Percentiles rank a stretch among this genome's conserved stretches.
Evolutionary conservation across 2,797 vertebrate species (phyloP).

Genomic region (Sebastes vulpes): DNA sequence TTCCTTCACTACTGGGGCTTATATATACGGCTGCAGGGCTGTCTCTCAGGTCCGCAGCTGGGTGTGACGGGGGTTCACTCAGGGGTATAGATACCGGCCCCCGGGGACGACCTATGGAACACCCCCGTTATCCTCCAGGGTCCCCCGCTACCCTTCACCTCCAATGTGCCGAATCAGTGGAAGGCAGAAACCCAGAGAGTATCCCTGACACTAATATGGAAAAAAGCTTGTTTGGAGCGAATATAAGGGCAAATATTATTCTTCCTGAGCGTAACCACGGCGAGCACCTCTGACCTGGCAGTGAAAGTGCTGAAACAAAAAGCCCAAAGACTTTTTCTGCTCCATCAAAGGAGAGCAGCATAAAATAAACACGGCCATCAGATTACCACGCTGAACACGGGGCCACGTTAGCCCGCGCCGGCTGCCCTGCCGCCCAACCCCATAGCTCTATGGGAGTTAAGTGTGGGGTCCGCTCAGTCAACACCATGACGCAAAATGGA

Average conservation of each 20-base stretch:
- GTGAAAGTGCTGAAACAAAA: slow-evolving; percentile 89
- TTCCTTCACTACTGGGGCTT: slow-evolving; percentile 73
- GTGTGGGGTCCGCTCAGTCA: slow-evolving; percentile 91
- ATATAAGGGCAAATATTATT: slow-evolving; percentile 90
- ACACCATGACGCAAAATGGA: slow-evolving; percentile 91
- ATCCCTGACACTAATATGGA: slow-evolving; percentile 90
- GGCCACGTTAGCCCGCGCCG: slow-evolving; percentile 78
- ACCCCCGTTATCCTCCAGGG: slow-evolving; percentile 62
- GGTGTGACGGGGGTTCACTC: slow-evolving; percentile 56
- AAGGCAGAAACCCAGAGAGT: slow-evolving; percentile 80
- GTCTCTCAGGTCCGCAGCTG: slow-evolving; percentile 47
- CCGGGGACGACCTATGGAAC: slow-evolving; percentile 63
- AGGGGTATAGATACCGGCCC: slow-evolving; percentile 53
- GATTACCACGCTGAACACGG: slow-evolving; percentile 89
- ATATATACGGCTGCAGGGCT: slow-evolving; percentile 52
- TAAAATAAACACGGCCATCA: slow-evolving; percentile 91
- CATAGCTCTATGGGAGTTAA: slow-evolving; percentile 84
- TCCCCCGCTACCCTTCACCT: slow-evolving; percentile 69
- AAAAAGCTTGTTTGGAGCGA: slow-evolving; percentile 89
- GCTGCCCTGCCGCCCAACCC: slow-evolving; percentile 79
- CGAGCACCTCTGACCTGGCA: slow-evolving; percentile 88
- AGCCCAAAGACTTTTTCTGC: slow-evolving; percentile 89
- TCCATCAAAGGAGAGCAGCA: slow-evolving; percentile 89
- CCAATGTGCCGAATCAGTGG: slow-evolving; percentile 80
- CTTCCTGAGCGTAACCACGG: slow-evolving; percentile 90